Percentiles rank a stretch among this genome's conserved stretches.
Evolutionary conservation across 2,113 vertebrate species (phyloP).

Genomic region (Syrrhaptes paradoxus): DNA sequence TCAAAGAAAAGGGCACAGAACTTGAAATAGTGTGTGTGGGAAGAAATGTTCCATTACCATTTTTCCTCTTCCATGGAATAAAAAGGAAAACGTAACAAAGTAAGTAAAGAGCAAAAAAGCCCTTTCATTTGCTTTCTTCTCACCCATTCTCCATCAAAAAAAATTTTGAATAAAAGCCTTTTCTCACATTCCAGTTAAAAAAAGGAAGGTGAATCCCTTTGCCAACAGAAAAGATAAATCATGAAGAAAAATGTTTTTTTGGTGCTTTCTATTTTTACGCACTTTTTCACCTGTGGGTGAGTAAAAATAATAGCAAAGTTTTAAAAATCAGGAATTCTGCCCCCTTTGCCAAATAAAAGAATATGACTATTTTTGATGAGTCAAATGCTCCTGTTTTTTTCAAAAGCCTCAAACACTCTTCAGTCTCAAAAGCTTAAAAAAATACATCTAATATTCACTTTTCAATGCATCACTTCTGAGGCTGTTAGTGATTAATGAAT

Average conservation of each 20-base stretch:
- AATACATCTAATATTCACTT: neutral
- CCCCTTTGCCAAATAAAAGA: neutral
- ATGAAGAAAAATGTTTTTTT: neutral
- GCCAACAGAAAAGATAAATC: neutral
- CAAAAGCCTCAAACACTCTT: neutral
- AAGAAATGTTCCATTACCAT: slow-evolving; percentile 48
- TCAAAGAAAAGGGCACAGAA: slow-evolving; percentile 41
- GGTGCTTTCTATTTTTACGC: neutral
- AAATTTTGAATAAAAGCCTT: neutral
- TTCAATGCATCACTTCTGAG: neutral
- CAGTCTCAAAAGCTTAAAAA: neutral
- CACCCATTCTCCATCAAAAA: neutral
- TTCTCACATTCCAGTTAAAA: neutral
- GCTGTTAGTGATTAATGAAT: neutral
- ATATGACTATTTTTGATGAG: neutral
- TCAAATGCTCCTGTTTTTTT: neutral
- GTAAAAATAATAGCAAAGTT: neutral
- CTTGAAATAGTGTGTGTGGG: slow-evolving; percentile 32
- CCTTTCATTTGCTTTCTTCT: neutral
- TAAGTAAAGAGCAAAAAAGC: neutral
- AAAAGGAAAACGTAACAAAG: neutral
- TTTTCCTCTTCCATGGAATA: neutral
- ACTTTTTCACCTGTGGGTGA: neutral
- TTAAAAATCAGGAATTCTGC: neutral
- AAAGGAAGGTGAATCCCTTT: neutral